phyloP scores from a whole-genome alignment of 2,113 vertebrate genomes.

The zebrafish (Danio rerio) region DNA sequence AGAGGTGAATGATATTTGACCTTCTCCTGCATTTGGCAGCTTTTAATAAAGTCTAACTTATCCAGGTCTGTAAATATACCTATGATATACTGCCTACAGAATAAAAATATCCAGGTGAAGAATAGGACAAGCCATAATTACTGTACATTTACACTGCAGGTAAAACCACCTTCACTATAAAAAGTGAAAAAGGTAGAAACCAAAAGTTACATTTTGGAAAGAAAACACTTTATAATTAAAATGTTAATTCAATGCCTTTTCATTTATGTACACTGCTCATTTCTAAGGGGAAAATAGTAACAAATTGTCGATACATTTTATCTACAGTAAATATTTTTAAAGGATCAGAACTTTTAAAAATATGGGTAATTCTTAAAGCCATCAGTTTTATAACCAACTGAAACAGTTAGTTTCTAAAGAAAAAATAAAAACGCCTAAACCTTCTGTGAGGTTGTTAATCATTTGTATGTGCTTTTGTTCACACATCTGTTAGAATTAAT shows the following conservation, averaged over 20 bases:
- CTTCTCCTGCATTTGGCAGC: slow-evolving; percentile 36
- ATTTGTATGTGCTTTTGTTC: too few relatives aligned
- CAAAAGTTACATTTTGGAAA: too few relatives aligned
- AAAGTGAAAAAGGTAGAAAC: too few relatives aligned
- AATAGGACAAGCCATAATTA: neutral
- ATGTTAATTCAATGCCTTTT: too few relatives aligned
- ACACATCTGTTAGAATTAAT: too few relatives aligned
- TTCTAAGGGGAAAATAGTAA: too few relatives aligned
- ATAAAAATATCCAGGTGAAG: neutral
- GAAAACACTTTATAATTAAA: too few relatives aligned
- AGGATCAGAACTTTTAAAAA: neutral
- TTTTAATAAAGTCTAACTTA: slow-evolving; percentile 49
- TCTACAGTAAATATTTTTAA: neutral
- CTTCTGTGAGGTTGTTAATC: too few relatives aligned
- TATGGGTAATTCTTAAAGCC: neutral
- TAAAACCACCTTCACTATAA: neutral
- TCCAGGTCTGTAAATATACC: slow-evolving; percentile 27
- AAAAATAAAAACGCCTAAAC: too few relatives aligned
- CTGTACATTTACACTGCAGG: neutral
- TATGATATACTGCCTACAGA: neutral
- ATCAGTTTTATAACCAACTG: neutral
- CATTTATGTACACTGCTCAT: too few relatives aligned
- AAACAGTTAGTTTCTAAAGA: too few relatives aligned
- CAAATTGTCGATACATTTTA: too few relatives aligned
- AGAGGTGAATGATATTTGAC: slow-evolving; percentile 25